A percentile compares a stretch with the other conserved stretches of the same genome.
Conservation (phyloP, 2,888 invertebrate genomes). For the Tholera decimalis region DNA sequence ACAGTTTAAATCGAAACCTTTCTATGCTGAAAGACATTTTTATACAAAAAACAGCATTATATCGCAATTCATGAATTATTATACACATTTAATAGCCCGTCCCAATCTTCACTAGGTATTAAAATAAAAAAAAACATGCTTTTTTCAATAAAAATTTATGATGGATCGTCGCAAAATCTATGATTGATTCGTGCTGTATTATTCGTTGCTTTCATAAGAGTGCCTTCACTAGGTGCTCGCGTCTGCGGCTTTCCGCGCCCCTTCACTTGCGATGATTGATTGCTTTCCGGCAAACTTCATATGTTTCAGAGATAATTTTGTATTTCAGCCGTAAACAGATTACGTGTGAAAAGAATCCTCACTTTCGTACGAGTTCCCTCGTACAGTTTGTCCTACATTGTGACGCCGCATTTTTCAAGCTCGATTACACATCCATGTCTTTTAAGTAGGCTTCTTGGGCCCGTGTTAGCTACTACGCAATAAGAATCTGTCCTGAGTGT, state of each 20-base stretch:
- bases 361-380: constrained; percentile 74
- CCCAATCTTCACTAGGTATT: constrained; percentile 54
- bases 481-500: constrained; percentile 5
- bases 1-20: constrained; percentile 1
- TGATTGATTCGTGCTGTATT: constrained; percentile 91
- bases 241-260: constrained; percentile 86
- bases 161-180: constrained; percentile 90
- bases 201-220: constrained; percentile 89
- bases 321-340: constrained; percentile 91
- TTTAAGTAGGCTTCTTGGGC: constrained; percentile 36
- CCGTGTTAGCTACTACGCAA: constrained; percentile 24
- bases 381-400: constrained; percentile 78
- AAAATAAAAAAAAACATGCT: constrained; percentile 69
- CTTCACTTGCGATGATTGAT: constrained; percentile 88
- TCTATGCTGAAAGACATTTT: neutral
- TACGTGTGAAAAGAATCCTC: constrained; percentile 88
- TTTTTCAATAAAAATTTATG: constrained; percentile 87
- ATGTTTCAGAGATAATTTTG: constrained; percentile 90
- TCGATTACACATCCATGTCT: constrained; percentile 71
- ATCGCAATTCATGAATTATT: neutral
- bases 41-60: neutral
- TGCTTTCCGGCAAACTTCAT: constrained; percentile 88
- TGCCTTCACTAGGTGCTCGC: constrained; percentile 84
- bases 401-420: constrained; percentile 80
- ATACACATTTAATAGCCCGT: neutral